A percentile compares a stretch with the other conserved stretches of the same genome.
Conservation (phyloP, 1,140 invertebrate genomes). For the Achatina immaculata region DNA sequence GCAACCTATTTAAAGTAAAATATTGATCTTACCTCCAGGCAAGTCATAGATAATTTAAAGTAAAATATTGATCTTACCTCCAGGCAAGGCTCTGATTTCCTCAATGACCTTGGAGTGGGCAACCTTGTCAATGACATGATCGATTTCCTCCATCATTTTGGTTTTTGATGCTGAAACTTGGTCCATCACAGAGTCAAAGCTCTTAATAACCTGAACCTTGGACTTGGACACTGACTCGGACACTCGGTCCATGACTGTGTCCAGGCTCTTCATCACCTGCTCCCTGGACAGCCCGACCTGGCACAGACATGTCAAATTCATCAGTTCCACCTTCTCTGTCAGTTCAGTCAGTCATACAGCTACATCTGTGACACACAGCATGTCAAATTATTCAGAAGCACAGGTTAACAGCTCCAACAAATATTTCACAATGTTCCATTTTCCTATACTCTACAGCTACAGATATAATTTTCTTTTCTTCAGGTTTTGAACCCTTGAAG, state of each 20-base stretch:
- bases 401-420: too few relatives aligned
- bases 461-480: too few relatives aligned
- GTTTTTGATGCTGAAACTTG: constrained; percentile 22
- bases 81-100: constrained; percentile 35
- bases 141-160: constrained; percentile 29
- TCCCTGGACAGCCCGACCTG: constrained; percentile 18
- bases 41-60: too few relatives aligned
- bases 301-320: background rate
- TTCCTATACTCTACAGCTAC: too few relatives aligned
- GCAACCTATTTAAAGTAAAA: too few relatives aligned
- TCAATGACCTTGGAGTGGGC: constrained; percentile 36
- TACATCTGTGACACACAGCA: too few relatives aligned
- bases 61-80: constrained; percentile 32
- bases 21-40: too few relatives aligned
- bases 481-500: too few relatives aligned
- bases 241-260: constrained; percentile 19
- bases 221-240: constrained; percentile 14
- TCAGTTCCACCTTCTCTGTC: too few relatives aligned
- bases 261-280: background rate
- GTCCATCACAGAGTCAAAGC: constrained; percentile 16
- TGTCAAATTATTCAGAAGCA: too few relatives aligned
- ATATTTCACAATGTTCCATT: too few relatives aligned
- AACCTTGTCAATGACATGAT: constrained; percentile 18
- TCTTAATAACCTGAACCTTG: constrained; percentile 8
- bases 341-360: too few relatives aligned